Evolutionary conservation across 1,140 invertebrate species (phyloP), one percentile per base, ranked within the genome.

Genomic region (Eriosoma lanigerum): DNA sequence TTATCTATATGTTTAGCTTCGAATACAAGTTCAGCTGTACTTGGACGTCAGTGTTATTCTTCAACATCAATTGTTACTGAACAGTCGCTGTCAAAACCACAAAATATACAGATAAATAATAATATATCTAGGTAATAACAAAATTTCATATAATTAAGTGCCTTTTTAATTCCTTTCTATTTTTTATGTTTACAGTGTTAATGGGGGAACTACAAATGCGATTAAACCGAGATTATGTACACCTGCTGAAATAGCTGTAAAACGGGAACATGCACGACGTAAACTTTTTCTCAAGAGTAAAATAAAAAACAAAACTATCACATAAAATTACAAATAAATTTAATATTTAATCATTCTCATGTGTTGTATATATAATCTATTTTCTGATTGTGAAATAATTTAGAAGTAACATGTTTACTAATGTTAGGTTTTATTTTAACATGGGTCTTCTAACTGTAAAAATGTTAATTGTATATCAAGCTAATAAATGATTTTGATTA

Each of bases 221-320:
- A n/a, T 29, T 48, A 58, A 12, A 21, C n/a, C 50, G 9, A 78
- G 56, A n/a, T 46, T 44, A 24, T 78, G 75, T 29, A 78, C 54
- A 19, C 29, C 75, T 2, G 56, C 75, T 19, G 75, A 78, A 78
- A 78, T 78, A n/a, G 52, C 46, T 29, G 75, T 21, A 19, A 78
- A 78, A 62, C 56, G 21, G 4, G 9, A 78, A 1, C 75, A 38
- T 1, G 75, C 75, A 17, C 38, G 38, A 10, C 73, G 73, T 10
- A 76, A 32, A n/a, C 38, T 60, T 15, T 17, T 78, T 3, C 56
- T 78, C 9, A 62, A 78, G 13, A 62, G 60, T n/a, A 78, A 78
- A 62, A 38, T 29, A 13, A 78, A 32, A 78, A 78, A 78, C 26
- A 78, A 60, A 29, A 78, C n/a, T 29, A 29, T 10, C 32, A 56